Evolutionary conservation across 1,140 invertebrate species (phyloP).

Genomic region (Lerema accius): DNA sequence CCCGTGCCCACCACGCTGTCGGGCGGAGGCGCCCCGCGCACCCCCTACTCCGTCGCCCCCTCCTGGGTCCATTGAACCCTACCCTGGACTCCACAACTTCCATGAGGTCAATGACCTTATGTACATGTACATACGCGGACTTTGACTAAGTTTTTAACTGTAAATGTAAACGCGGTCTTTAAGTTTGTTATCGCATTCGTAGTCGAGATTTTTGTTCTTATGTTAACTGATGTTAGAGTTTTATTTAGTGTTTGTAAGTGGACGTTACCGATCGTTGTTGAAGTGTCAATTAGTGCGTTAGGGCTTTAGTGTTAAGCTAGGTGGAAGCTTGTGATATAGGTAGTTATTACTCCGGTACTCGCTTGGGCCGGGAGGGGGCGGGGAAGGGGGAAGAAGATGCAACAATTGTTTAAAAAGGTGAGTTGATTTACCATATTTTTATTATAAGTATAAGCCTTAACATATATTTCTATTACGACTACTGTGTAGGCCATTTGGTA

Average conservation of each 20-base stretch:
- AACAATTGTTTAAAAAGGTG: slow-evolving; percentile 42
- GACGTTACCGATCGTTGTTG: slow-evolving; percentile 75
- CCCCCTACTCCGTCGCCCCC: slow-evolving; percentile 67
- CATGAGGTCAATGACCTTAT: too few species aligned
- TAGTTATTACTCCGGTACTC: slow-evolving; percentile 48
- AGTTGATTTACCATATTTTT: slow-evolving; percentile 20
- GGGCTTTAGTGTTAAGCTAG: slow-evolving; percentile 74
- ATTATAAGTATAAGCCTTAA: too few species aligned
- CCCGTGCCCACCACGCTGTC: slow-evolving; percentile 71
- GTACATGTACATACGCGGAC: too few species aligned
- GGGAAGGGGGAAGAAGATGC: slow-evolving; percentile 17
- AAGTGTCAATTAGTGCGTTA: slow-evolving; percentile 75
- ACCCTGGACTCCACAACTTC: slow-evolving; percentile 16
- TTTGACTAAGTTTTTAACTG: too few species aligned
- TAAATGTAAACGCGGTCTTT: slow-evolving; percentile 55
- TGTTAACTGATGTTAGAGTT: slow-evolving; percentile 80
- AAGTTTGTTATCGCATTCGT: slow-evolving; percentile 60
- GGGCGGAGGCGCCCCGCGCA: slow-evolving; percentile 57
- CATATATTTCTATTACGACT: too few species aligned
- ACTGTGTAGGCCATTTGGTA: too few species aligned
- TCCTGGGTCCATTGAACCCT: slow-evolving; percentile 73
- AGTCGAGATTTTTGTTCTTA: slow-evolving; percentile 67
- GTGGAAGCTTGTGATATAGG: slow-evolving; percentile 78
- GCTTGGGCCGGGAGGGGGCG: slow-evolving; percentile 49
- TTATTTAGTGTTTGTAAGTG: slow-evolving; percentile 73